Base-by-base conservation (phyloP, 2,888 invertebrate genomes). In the Volucella zonaria region DNA sequence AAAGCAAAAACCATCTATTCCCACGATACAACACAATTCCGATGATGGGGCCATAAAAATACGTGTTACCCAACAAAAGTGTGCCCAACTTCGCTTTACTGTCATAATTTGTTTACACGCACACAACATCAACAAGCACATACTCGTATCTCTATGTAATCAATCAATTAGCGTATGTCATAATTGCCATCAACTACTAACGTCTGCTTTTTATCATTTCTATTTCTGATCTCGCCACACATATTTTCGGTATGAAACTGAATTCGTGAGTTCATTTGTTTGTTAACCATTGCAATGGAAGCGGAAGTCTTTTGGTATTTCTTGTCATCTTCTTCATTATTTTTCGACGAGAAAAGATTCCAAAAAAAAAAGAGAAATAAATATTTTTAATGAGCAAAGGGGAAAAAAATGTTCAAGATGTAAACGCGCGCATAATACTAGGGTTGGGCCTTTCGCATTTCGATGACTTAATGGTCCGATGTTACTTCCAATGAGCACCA, bases 401-500 rank as follows among this genome's bases (percentile, higher is more conserved):
- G 6, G 18, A 23, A 31, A 31, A 31, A 31, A 31, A 31, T 6
- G 3, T 23, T 23, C 0, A 23, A 23, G 23, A 23, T 23, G 23
- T 23, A 31, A 6, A 31, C 31, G 31, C 31, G 31, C 31, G 31
- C 31, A 45, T 54, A 75, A 58, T 58, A 18, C 38, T 52, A 14
- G 45, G 74, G 74, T 62, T 56, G 61, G 74, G 74, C 68, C 51
- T 66, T 43, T 18, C 58, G 67, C 74, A 59, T 66, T 43, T 14
- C 66, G 74, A 68, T 67, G 42, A 68, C 74, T 80, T 80, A 68
- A 74, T 74, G 61, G 67, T 31, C 66, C 66, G 56, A 43, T 59
- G 59, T 23, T 18, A 43, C 54, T 79, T 38, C 62, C 47, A 77
- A 62, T 49, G 45, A 12, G 47, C 59, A 14, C 31, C 14, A 31